phyloP scores from a whole-genome alignment of 1,140 invertebrate species.

The Eulimnadia texana region DNA sequence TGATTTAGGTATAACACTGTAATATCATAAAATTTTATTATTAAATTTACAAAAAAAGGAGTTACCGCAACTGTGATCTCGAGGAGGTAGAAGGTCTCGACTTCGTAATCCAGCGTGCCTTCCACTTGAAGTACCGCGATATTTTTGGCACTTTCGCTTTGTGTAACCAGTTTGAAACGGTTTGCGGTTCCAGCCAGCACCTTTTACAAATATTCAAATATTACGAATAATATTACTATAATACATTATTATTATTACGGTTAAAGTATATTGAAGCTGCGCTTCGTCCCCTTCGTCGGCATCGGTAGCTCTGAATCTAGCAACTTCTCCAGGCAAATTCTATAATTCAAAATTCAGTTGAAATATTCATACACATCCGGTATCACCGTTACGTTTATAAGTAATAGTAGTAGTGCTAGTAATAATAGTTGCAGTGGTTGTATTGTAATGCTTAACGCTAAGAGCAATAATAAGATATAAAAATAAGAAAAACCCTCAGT shows the following conservation, averaged over 20 bases:
- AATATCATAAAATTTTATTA: too few relatives aligned
- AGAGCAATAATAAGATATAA: too few relatives aligned
- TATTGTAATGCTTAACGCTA: too few relatives aligned
- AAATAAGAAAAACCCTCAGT: too few relatives aligned
- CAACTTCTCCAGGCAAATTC: not conserved
- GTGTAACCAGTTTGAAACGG: not conserved
- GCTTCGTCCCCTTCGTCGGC: not conserved
- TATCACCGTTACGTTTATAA: too few relatives aligned
- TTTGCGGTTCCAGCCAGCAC: too few relatives aligned
- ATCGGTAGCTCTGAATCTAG: not conserved
- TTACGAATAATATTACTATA: not conserved
- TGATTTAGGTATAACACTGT: too few relatives aligned
- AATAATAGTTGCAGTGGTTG: too few relatives aligned
- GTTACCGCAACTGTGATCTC: not conserved
- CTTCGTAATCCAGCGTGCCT: constrained; percentile 2
- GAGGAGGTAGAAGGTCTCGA: not conserved
- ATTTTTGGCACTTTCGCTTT: not conserved
- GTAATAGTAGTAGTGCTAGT: too few relatives aligned
- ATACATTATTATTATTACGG: not conserved
- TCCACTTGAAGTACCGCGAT: not conserved
- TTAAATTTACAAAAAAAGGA: not conserved
- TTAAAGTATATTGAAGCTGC: not conserved
- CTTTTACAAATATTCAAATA: not conserved
- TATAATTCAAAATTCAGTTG: too few relatives aligned
- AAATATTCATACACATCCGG: too few relatives aligned